Conservation (phyloP, 2,113 vertebrate genomes). For the Otocyon megalotis region DNA sequence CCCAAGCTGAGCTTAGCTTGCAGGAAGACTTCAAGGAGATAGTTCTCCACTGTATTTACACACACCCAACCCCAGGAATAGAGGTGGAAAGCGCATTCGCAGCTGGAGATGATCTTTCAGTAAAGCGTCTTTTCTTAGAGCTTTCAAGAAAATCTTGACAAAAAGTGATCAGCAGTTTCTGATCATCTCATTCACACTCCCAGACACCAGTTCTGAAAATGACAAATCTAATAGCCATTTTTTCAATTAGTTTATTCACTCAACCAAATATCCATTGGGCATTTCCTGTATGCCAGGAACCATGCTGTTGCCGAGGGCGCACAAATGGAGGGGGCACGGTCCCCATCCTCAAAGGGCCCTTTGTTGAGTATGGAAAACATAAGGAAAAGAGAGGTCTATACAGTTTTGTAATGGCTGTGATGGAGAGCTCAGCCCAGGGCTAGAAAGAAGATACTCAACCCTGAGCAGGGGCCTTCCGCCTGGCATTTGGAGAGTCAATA, state of each 20-base stretch:
- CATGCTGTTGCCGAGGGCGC: background rate
- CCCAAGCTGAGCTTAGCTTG: background rate
- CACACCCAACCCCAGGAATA: background rate
- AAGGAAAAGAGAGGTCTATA: background rate
- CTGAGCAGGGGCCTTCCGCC: background rate
- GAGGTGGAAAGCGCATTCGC: background rate
- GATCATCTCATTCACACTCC: background rate
- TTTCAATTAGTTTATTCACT: constrained; percentile 4
- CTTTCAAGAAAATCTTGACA: background rate
- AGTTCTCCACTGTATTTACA: background rate
- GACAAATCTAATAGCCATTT: background rate
- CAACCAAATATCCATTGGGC: background rate
- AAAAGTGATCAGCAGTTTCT: background rate
- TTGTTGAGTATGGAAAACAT: background rate
- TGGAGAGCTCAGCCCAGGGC: background rate
- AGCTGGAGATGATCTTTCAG: background rate
- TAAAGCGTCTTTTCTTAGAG: background rate
- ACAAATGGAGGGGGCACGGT: background rate
- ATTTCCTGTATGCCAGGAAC: background rate
- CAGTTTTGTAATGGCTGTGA: background rate
- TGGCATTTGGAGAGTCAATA: background rate
- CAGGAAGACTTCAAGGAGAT: background rate
- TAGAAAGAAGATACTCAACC: background rate
- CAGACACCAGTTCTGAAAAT: background rate
- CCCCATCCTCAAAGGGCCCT: background rate